phyloP scores from a whole-genome alignment of 2,113 vertebrate genomes.

The Ovis canadensis region DNA sequence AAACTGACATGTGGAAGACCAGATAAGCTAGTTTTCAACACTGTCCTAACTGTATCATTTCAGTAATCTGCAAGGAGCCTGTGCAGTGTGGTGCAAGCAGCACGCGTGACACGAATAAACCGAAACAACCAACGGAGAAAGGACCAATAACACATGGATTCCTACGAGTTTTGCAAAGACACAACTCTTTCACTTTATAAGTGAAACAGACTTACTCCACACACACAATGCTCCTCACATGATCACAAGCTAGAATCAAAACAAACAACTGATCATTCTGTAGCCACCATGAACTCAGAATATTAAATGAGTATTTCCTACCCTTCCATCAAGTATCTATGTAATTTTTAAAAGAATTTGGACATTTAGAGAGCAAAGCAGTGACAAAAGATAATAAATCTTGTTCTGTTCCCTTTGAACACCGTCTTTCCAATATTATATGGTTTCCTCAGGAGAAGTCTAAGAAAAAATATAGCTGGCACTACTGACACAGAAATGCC shows the following conservation, averaged over 20 bases:
- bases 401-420: background rate
- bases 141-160: background rate
- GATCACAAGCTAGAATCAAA: background rate
- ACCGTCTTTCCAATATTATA: background rate
- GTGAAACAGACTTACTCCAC: background rate
- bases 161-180: background rate
- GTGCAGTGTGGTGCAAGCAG: background rate
- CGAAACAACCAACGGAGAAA: background rate
- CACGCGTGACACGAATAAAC: background rate
- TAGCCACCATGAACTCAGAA: background rate
- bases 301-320: background rate
- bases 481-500: background rate
- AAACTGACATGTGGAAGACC: background rate
- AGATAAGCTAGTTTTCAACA: background rate
- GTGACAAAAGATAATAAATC: background rate
- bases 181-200: background rate
- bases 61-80: background rate
- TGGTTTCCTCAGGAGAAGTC: background rate
- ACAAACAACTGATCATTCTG: background rate
- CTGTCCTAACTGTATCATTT: background rate
- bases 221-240: background rate
- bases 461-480: background rate
- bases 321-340: background rate
- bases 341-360: background rate
- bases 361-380: background rate